Percentiles rank a stretch among this genome's conserved stretches.
These are phyloP conservation scores for Sebastiscus tertius DNA, from an alignment of 2,797 vertebrate genomes.

Conservation along the genomic window DNA sequence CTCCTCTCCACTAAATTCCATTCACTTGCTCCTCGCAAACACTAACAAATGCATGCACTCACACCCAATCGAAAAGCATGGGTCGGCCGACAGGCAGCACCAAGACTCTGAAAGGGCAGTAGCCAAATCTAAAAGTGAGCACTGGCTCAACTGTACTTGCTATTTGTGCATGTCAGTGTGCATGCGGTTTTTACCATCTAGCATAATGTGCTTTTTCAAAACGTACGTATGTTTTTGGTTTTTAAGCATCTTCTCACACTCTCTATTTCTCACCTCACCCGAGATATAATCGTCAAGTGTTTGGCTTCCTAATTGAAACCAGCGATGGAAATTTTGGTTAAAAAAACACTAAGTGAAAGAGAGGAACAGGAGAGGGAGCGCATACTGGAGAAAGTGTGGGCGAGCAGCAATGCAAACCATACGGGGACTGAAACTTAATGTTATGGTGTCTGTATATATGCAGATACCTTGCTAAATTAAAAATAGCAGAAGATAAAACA, in stretches of 20 bases:
- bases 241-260: too few relatives aligned
- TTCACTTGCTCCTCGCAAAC: slow-evolving; percentile 6
- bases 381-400: slow-evolving; percentile 46
- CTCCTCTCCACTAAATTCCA: slow-evolving; percentile 29
- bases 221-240: background rate
- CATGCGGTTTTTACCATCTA: background rate
- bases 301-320: slow-evolving; percentile 32
- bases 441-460: background rate
- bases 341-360: slow-evolving; percentile 1
- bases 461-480: slow-evolving; percentile 13
- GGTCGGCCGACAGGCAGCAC: background rate
- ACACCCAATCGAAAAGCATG: background rate
- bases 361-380: background rate
- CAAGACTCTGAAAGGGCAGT: background rate
- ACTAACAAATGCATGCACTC: background rate
- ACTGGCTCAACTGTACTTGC: background rate
- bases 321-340: slow-evolving; percentile 46
- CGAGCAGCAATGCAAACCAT: slow-evolving; percentile 9
- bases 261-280: slow-evolving; percentile 1
- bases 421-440: slow-evolving; percentile 15
- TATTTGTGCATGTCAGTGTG: background rate
- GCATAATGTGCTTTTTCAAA: background rate
- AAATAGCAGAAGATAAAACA: slow-evolving; percentile 20
- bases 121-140: background rate
- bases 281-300: background rate